phyloP scores from a whole-genome alignment of 1,140 invertebrate species.

The Drosophila jambulina region DNA sequence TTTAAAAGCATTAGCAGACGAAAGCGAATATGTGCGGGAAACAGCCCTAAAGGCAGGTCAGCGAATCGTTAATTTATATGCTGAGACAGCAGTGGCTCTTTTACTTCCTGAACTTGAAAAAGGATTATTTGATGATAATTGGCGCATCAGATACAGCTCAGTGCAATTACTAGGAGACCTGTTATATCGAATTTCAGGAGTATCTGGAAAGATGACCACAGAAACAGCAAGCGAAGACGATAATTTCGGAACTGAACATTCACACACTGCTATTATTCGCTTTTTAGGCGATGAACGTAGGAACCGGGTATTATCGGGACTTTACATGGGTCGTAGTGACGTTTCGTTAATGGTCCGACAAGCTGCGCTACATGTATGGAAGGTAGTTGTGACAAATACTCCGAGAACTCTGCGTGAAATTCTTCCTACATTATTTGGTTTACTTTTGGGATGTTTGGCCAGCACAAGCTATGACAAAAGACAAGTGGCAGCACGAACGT shows the following conservation, averaged over 20 bases:
- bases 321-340: conserved; percentile 99
- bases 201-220: conserved; percentile 99
- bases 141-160: conserved; percentile 98
- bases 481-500: conserved; percentile 97
- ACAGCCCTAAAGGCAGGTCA: conserved; percentile 98
- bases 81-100: conserved; percentile 97
- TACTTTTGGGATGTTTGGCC: conserved; percentile 96
- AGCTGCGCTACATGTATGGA: conserved; percentile 99
- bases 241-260: conserved; percentile 99
- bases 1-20: conserved; percentile 98
- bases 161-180: conserved; percentile 98
- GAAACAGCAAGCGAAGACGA: conserved; percentile 99
- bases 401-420: conserved; percentile 98
- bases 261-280: conserved; percentile 95
- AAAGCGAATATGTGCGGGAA: conserved; percentile 99
- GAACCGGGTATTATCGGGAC: conserved; percentile 96
- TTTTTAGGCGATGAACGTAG: conserved; percentile 95
- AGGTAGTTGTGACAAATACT: conserved; percentile 98
- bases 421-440: conserved; percentile 96
- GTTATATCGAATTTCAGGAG: conserved; percentile 98
- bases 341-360: conserved; percentile 98
- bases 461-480: conserved; percentile 98
- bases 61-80: conserved; percentile 98
- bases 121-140: conserved; percentile 98
- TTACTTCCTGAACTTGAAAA: conserved; percentile 97